phyloP scores from a whole-genome alignment of 2,888 invertebrate species.

The Carcina quercana region DNA sequence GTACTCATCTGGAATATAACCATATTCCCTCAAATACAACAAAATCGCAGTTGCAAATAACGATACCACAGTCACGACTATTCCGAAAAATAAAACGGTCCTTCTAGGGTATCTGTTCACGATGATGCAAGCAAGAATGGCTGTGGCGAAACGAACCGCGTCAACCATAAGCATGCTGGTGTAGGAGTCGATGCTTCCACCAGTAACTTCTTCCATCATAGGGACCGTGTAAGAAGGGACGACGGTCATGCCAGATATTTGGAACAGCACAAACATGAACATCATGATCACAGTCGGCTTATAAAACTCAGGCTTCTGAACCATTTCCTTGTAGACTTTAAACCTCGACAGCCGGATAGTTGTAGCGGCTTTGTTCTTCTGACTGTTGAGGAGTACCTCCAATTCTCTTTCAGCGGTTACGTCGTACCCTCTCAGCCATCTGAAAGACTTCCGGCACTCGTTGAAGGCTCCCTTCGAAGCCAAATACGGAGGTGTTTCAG shows the following conservation, averaged over 20 bases:
- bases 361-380: constrained; percentile 44
- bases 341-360: constrained; percentile 42
- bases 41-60: constrained; percentile 65
- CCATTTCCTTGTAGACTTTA: constrained; percentile 32
- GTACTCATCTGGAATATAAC: constrained; percentile 40
- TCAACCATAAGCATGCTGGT: constrained; percentile 79
- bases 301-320: constrained; percentile 67
- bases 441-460: constrained; percentile 73
- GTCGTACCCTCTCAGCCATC: constrained; percentile 72
- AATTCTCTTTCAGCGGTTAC: constrained; percentile 62
- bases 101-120: constrained; percentile 76
- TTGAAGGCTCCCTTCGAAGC: constrained; percentile 66
- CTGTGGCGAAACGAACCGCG: constrained; percentile 73
- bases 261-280: constrained; percentile 78
- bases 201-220: constrained; percentile 75
- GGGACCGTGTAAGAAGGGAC: constrained; percentile 80
- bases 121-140: constrained; percentile 75
- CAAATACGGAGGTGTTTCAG: constrained; percentile 80
- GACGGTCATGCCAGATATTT: constrained; percentile 81
- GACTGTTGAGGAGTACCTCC: constrained; percentile 50
- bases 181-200: constrained; percentile 73
- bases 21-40: constrained; percentile 48
- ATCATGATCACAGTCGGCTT: constrained; percentile 77
- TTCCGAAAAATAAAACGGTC: constrained; percentile 75
- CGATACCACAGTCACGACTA: constrained; percentile 71